phyloP scores from a whole-genome alignment of 2,113 vertebrate species.

The Felis catus region F.catus_Fca126_mat1.0 CM031415.1:172312001-172312500 shows the following conservation, averaged over 20 bases:
- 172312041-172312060: background rate
- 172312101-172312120: background rate
- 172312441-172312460: background rate
- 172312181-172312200: background rate
- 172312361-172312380: background rate
- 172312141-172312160: background rate
- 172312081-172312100: background rate
- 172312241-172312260: background rate
- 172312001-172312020: background rate
- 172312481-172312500: background rate
- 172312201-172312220: background rate
- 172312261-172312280: background rate
- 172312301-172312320: background rate
- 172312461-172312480: background rate
- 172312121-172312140: background rate
- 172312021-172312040: background rate
- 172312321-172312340: background rate
- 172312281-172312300: background rate
- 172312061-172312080: background rate
- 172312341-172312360: background rate
- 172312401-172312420: background rate
- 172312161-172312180: background rate
- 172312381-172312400: conserved; percentile 21
- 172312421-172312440: background rate
- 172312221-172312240: background rate